Percentiles rank a stretch among this genome's conserved stretches.
Evolutionary conservation across 2,888 invertebrate species (phyloP).

Genomic region (Trissolcus brochymenae): DNA sequence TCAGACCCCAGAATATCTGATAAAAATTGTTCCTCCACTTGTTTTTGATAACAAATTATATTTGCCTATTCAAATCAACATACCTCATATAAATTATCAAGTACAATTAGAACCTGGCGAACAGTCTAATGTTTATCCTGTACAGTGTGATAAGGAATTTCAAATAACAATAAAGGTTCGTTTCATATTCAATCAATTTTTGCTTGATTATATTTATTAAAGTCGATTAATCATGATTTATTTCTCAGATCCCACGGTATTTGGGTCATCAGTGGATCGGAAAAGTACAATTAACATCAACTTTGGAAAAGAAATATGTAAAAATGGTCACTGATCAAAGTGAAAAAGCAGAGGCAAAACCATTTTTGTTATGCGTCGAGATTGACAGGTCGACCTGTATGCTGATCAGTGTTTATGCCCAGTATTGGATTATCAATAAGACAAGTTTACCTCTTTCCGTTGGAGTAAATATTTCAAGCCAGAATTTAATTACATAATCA

Average conservation of each 20-base stretch:
- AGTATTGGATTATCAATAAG: conserved; percentile 94
- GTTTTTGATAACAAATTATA: conserved; percentile 87
- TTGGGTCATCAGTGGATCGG: conserved; percentile 85
- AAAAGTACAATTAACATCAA: conserved; percentile 82
- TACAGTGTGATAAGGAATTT: conserved; percentile 81
- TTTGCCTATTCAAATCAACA: conserved; percentile 82
- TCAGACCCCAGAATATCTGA: conserved; percentile 83
- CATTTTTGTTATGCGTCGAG: conserved; percentile 83
- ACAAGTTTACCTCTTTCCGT: conserved; percentile 89
- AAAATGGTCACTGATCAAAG: conserved; percentile 81
- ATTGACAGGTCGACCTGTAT: conserved; percentile 81
- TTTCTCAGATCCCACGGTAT: conserved; percentile 80
- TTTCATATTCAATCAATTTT: neutral
- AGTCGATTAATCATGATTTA: neutral
- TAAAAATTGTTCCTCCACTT: conserved; percentile 85
- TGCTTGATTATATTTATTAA: too few species aligned
- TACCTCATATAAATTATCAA: conserved; percentile 77
- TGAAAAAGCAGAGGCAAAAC: conserved; percentile 82
- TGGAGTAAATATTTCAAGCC: conserved; percentile 78
- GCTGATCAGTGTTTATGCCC: conserved; percentile 84
- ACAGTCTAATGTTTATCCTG: conserved; percentile 82
- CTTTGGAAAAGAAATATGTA: conserved; percentile 81
- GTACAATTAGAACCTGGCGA: conserved; percentile 85
- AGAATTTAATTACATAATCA: neutral
- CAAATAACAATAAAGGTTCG: conserved; percentile 75